Evolutionary conservation across 1,140 invertebrate genomes (phyloP).

Genomic region (Neodiprion lecontei): DNA sequence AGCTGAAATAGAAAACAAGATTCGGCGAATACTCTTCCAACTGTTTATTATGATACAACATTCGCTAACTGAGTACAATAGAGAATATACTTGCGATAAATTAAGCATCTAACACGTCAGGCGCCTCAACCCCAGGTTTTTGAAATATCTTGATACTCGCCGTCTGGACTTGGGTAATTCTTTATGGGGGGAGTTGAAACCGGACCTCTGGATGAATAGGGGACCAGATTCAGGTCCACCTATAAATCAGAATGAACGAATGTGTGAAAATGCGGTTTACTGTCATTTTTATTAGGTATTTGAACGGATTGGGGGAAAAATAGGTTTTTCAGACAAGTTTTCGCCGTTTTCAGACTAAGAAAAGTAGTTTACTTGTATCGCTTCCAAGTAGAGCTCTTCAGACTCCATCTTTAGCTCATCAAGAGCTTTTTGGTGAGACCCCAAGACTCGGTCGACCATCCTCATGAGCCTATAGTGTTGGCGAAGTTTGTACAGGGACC

Average conservation of each 20-base stretch:
- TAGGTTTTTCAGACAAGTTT: neutral
- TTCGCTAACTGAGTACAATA: too few species aligned
- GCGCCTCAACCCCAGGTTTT: slow-evolving; percentile 74
- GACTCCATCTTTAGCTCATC: slow-evolving; percentile 78
- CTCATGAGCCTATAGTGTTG: slow-evolving; percentile 70
- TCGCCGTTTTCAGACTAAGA: neutral
- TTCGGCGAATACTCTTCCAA: too few species aligned
- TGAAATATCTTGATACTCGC: slow-evolving; percentile 83
- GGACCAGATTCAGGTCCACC: slow-evolving; percentile 73
- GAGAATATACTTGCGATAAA: too few species aligned
- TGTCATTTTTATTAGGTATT: too few species aligned
- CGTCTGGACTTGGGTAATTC: slow-evolving; percentile 80
- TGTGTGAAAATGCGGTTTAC: too few species aligned
- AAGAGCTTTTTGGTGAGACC: slow-evolving; percentile 78
- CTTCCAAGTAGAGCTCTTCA: slow-evolving; percentile 82
- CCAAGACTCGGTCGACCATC: slow-evolving; percentile 71
- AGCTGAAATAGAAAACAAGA: too few species aligned
- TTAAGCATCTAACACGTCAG: neutral
- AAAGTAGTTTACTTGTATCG: slow-evolving; percentile 70
- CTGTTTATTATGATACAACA: too few species aligned
- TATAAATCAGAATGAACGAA: slow-evolving; percentile 56
- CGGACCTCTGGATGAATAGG: slow-evolving; percentile 73
- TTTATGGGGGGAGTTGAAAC: slow-evolving; percentile 79
- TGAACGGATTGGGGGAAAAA: slow-evolving; percentile 3
- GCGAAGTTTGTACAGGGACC: slow-evolving; percentile 72